These are phyloP conservation scores for Drosophila lacicola DNA, from an alignment of 2,888 invertebrate species.

Conservation along the genomic window DNA sequence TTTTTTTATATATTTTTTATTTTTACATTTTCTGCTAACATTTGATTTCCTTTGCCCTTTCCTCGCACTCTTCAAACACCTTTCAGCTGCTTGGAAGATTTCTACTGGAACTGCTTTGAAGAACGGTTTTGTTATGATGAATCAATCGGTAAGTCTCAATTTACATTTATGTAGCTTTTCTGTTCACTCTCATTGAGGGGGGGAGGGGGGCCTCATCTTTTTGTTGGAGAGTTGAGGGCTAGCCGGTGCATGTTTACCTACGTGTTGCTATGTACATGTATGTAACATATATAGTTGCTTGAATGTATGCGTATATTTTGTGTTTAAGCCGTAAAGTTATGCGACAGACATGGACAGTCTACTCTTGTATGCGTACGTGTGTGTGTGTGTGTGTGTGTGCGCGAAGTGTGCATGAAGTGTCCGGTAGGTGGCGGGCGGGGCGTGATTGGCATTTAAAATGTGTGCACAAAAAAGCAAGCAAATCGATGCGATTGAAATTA, in stretches of 20 bases:
- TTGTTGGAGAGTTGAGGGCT: slow-evolving; percentile 46
- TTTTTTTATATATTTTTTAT: slow-evolving; percentile 29
- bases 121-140: slow-evolving; percentile 91
- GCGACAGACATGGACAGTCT: slow-evolving; percentile 41
- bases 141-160: slow-evolving; percentile 86
- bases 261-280: slow-evolving; percentile 23
- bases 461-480: slow-evolving; percentile 27
- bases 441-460: slow-evolving; percentile 65
- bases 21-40: slow-evolving; percentile 42
- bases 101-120: slow-evolving; percentile 91
- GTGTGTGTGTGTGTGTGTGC: too few species aligned
- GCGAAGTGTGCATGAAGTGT: too few species aligned
- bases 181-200: slow-evolving; percentile 10
- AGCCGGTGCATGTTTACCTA: slow-evolving; percentile 54
- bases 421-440: slow-evolving; percentile 16
- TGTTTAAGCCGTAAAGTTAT: slow-evolving; percentile 44
- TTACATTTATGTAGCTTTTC: slow-evolving; percentile 31
- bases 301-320: slow-evolving; percentile 19
- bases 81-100: slow-evolving; percentile 89
- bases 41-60: slow-evolving; percentile 35
- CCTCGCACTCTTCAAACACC: slow-evolving; percentile 1
- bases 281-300: neutral
- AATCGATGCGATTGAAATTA: slow-evolving; percentile 26
- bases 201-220: slow-evolving; percentile 9
- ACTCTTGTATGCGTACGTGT: slow-evolving; percentile 51